Percentiles rank a stretch among this genome's conserved stretches.
Conservation (phyloP, 2,888 invertebrate genomes). For the Drosophila nr. perissopoda region DNA sequence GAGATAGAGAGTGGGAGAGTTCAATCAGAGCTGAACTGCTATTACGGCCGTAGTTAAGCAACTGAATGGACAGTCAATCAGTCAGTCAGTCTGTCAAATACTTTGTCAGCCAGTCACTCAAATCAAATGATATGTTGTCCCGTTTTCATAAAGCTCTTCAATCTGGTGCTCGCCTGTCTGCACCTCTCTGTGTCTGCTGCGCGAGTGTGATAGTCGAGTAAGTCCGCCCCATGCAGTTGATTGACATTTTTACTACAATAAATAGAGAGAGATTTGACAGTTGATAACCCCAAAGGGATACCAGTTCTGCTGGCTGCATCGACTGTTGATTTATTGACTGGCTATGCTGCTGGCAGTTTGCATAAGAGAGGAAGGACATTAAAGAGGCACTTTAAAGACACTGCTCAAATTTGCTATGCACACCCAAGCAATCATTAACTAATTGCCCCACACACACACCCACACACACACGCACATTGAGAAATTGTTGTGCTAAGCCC, state of each 20-base stretch:
- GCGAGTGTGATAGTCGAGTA: slow-evolving; percentile 14
- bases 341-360: slow-evolving; percentile 23
- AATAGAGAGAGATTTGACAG: slow-evolving; percentile 54
- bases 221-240: slow-evolving; percentile 61
- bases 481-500: slow-evolving; percentile 7
- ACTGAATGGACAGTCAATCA: slow-evolving; percentile 57
- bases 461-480: slow-evolving; percentile 2
- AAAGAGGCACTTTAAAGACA: slow-evolving; percentile 33
- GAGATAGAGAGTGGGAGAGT: slow-evolving; percentile 28
- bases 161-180: slow-evolving; percentile 50
- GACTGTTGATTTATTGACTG: slow-evolving; percentile 51
- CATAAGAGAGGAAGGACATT: background rate
- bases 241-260: slow-evolving; percentile 75
- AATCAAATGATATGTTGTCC: slow-evolving; percentile 35
- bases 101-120: slow-evolving; percentile 56
- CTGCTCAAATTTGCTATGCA: slow-evolving; percentile 1
- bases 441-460: slow-evolving; percentile 39
- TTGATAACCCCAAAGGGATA: slow-evolving; percentile 40
- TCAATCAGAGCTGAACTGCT: slow-evolving; percentile 51
- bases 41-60: slow-evolving; percentile 18
- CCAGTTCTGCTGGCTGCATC: slow-evolving; percentile 20
- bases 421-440: slow-evolving; percentile 49
- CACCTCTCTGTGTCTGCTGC: slow-evolving; percentile 24
- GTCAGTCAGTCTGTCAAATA: slow-evolving; percentile 62
- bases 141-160: slow-evolving; percentile 62